Evolutionary conservation across 2,888 invertebrate genomes (phyloP).

Genomic region (Prosapia bicincta): DNA sequence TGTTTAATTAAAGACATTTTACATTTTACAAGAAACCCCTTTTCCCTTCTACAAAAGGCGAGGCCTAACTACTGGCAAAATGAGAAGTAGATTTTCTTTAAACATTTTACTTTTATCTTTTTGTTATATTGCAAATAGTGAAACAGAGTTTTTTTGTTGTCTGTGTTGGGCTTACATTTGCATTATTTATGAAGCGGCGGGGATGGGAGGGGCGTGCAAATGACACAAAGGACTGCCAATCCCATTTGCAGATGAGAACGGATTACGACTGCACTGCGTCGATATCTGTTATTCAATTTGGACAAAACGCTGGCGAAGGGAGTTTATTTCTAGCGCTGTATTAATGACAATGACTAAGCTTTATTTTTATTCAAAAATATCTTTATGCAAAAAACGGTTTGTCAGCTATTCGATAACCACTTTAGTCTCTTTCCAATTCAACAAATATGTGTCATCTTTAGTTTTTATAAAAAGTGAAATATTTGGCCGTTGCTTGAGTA

Average conservation of each 20-base stretch:
- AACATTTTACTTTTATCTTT: neutral
- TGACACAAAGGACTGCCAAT: conserved; percentile 27
- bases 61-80: neutral
- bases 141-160: conserved; percentile 8
- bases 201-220: conserved; percentile 14
- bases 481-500: too few species aligned
- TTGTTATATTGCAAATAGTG: neutral
- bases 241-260: conserved; percentile 24
- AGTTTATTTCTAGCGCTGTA: neutral
- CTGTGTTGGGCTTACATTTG: conserved; percentile 25
- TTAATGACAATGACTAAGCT: neutral
- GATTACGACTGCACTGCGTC: conserved; percentile 11
- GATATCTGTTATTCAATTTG: conserved; percentile 18
- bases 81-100: neutral
- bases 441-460: neutral
- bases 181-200: conserved; percentile 24
- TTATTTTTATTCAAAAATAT: neutral
- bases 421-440: neutral
- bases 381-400: neutral
- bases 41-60: neutral
- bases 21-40: neutral
- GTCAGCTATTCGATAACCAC: neutral
- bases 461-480: too few species aligned
- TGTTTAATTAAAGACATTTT: neutral
- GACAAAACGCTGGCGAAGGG: conserved; percentile 11